A percentile compares a stretch with the other conserved stretches of the same genome.
Conservation (phyloP, 2,888 invertebrate genomes). For the Exephanes ischioxanthus region DNA sequence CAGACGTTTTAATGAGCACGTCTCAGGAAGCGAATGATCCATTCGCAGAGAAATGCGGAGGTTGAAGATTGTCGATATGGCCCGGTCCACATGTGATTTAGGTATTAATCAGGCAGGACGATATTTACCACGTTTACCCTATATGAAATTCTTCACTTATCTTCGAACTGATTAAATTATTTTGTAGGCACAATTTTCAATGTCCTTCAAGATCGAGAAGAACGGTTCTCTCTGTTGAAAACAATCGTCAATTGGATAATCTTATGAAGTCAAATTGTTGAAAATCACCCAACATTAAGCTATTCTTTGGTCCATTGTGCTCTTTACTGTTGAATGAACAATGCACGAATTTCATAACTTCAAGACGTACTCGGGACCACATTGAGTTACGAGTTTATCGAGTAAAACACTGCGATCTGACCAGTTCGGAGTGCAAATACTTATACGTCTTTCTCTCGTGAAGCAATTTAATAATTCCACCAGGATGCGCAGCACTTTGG, state of each 20-base stretch:
- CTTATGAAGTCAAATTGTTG: not conserved
- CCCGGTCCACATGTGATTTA: no score
- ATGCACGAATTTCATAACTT: not conserved
- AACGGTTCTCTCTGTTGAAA: not conserved
- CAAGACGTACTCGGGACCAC: not conserved
- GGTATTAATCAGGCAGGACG: no score
- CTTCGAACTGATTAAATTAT: no score
- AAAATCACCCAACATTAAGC: not conserved
- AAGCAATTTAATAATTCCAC: conserved; percentile 27
- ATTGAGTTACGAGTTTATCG: not conserved
- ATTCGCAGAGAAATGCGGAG: no score
- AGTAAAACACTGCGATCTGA: not conserved
- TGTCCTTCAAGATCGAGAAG: not conserved
- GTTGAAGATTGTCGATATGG: no score
- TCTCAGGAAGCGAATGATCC: no score
- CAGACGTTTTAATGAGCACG: no score
- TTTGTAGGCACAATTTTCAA: not conserved
- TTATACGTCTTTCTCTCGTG: not conserved
- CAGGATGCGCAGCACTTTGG: conserved; percentile 5
- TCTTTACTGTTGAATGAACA: not conserved
- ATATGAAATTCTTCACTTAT: no score
- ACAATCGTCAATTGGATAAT: not conserved
- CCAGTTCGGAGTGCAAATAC: not conserved
- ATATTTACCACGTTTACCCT: no score
- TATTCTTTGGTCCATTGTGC: not conserved